Percentiles rank a stretch among this genome's conserved stretches.
Evolutionary conservation across 2,113 vertebrate species (phyloP).

Genomic region (Syngnathus scovelli): DNA sequence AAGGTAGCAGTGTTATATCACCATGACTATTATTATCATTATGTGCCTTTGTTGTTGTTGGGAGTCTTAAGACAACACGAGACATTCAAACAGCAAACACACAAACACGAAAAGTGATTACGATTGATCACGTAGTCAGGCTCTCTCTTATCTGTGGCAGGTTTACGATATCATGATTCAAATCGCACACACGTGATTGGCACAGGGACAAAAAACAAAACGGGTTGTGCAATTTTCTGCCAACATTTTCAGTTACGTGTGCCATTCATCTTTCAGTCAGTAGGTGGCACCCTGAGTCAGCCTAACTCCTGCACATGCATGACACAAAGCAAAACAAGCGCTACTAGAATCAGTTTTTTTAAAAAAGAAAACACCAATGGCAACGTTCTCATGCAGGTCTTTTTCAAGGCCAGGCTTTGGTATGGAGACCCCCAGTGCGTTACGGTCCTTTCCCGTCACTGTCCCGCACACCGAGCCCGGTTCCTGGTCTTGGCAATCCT

Average conservation of each 20-base stretch:
- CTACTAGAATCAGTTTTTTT: conserved; percentile 61
- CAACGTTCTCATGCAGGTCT: conserved; percentile 65
- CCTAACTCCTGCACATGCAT: conserved; percentile 51
- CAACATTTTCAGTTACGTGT: conserved; percentile 1
- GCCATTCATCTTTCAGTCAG: conserved; percentile 45
- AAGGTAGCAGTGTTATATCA: conserved; percentile 61
- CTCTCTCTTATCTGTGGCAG: conserved; percentile 21
- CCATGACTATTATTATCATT: conserved; percentile 20
- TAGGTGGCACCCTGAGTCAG: conserved; percentile 57
- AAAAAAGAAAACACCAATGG: conserved; percentile 43
- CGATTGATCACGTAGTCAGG: conserved; percentile 38
- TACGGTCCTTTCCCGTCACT: conserved; percentile 36
- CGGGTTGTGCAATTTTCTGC: conserved; percentile 22
- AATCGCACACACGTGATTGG: conserved; percentile 3
- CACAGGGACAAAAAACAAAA: background rate
- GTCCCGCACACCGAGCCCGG: conserved; percentile 26
- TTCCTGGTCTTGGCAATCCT: conserved; percentile 38
- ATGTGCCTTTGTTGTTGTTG: conserved; percentile 49
- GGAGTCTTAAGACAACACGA: conserved; percentile 56
- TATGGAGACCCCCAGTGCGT: conserved; percentile 51
- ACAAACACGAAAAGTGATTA: conserved; percentile 31
- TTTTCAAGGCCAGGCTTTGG: conserved; percentile 48
- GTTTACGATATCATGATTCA: background rate
- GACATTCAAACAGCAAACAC: conserved; percentile 58
- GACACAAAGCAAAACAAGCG: conserved; percentile 59